Percentiles rank a stretch among this genome's conserved stretches.
Evolutionary conservation across 2,797 vertebrate species (phyloP).

Genomic region (Harpagifer antarcticus): DNA sequence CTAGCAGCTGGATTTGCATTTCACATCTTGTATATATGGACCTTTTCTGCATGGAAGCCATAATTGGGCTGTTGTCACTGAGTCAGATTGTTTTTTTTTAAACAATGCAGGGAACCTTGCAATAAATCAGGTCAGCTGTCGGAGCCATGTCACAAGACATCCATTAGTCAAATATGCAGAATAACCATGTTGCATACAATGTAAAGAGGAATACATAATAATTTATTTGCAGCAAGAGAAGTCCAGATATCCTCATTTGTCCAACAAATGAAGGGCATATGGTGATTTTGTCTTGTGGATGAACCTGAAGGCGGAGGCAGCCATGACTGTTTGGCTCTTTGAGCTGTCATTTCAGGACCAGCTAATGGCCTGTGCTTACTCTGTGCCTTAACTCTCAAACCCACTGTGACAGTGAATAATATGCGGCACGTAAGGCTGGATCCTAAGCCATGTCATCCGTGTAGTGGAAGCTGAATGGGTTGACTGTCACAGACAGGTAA

Average conservation of each 20-base stretch:
- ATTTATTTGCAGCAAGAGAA: slow-evolving; percentile 48
- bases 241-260: slow-evolving; percentile 45
- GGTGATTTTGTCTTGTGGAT: slow-evolving; percentile 59
- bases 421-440: slow-evolving; percentile 44
- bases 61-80: slow-evolving; percentile 76
- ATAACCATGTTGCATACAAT: slow-evolving; percentile 62
- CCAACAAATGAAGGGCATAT: slow-evolving; percentile 62
- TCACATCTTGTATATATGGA: slow-evolving; percentile 70
- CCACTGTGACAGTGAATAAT: slow-evolving; percentile 66
- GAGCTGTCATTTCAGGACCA: slow-evolving; percentile 64
- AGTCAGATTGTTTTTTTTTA: slow-evolving; percentile 64
- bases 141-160: slow-evolving; percentile 58
- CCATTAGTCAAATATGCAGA: slow-evolving; percentile 74
- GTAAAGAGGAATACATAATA: slow-evolving; percentile 63
- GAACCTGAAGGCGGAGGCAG: slow-evolving; percentile 39
- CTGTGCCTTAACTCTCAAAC: slow-evolving; percentile 69
- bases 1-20: slow-evolving; percentile 76
- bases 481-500: slow-evolving; percentile 58
- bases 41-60: slow-evolving; percentile 75
- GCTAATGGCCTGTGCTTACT: slow-evolving; percentile 67
- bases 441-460: slow-evolving; percentile 61
- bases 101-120: slow-evolving; percentile 68
- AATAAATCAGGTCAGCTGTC: slow-evolving; percentile 79
- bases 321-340: slow-evolving; percentile 55
- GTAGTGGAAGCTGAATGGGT: slow-evolving; percentile 50